Percentiles rank a stretch among this genome's conserved stretches.
Conservation (phyloP, 2,113 vertebrate species). For the Pithys albifrons region DNA sequence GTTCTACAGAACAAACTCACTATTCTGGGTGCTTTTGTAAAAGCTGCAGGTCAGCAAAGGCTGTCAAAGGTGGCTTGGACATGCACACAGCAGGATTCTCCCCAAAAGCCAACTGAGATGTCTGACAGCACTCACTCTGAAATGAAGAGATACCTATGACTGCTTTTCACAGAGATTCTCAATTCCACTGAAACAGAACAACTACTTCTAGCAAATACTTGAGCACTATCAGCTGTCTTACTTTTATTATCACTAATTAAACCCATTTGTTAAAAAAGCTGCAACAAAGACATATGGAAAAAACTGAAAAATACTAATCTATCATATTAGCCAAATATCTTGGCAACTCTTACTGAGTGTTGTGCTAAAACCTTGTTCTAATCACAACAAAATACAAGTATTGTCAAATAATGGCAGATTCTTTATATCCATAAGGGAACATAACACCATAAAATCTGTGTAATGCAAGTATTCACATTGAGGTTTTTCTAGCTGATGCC, state of each 20-base stretch:
- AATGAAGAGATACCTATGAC: fast-evolving
- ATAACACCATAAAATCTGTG: not conserved
- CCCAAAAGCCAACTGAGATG: not conserved
- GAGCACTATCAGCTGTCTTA: not conserved
- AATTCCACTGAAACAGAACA: not conserved
- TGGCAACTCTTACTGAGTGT: not conserved
- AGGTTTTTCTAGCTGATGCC: not conserved
- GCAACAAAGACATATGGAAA: not conserved
- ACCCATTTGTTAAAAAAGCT: not conserved
- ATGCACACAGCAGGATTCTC: not conserved
- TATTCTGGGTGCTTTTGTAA: not conserved
- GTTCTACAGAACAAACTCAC: not conserved
- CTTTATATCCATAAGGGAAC: not conserved
- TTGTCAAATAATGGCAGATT: not conserved
- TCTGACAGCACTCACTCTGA: not conserved
- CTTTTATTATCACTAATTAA: not conserved
- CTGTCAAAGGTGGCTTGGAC: not conserved
- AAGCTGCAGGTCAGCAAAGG: not conserved
- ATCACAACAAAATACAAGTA: not conserved
- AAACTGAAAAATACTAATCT: not conserved
- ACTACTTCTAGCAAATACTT: not conserved
- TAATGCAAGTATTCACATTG: not conserved
- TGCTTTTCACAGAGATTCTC: not conserved
- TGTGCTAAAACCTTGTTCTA: not conserved
- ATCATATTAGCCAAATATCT: not conserved